Evolutionary conservation across 1,140 invertebrate species (phyloP), one percentile per base, ranked within the genome.

Genomic region (Neotoxoptera formosana): DNA sequence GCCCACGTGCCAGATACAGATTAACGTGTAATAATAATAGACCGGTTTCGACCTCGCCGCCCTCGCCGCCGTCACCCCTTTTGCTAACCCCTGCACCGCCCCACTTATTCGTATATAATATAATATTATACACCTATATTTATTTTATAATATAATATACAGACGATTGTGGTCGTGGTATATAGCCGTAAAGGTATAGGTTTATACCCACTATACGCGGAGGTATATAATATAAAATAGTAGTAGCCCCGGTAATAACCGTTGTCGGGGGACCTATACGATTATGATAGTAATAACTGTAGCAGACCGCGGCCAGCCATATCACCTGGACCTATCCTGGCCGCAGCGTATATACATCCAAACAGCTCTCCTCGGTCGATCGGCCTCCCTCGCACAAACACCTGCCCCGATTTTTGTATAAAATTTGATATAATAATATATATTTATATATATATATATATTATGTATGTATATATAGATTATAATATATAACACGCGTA

Each of bases 1-100:
- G 76, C 76, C 76, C 91, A 92, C 91, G 91, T 92, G 91, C 91
- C 91, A 51, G 47, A 51, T 92, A 92, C 91, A 92, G 91, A 92
- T 92, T 92, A 92, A 92, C 91, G 91, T 92, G 76, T 92, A 92
- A 92, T 92, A 92, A 92, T 92, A 92, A 92, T 48, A 51, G 67
- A 92, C 91, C 91, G 91, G 91, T 92, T 91, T 92, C 45, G 45
- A 83, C 21, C 67, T 86, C 30, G 60, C 88, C 34, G 53, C 25
- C 90, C 30, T 76, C 60, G 45, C 88, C 53, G 51, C 30, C 88
- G 36, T 41, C 34, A 90, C 51, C 90, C 48, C 88, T 56, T 36
- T 60, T 21, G 53, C 51, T 17, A 9, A 36, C 67, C 90, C 90
- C 90, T 48, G 60, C 60, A 67, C n/a, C 60, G 6, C n/a, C 14